Evolutionary conservation across 2,797 vertebrate genomes (phyloP), one percentile per base, ranked within the genome.

Genomic region (Labeo calbasu): DNA sequence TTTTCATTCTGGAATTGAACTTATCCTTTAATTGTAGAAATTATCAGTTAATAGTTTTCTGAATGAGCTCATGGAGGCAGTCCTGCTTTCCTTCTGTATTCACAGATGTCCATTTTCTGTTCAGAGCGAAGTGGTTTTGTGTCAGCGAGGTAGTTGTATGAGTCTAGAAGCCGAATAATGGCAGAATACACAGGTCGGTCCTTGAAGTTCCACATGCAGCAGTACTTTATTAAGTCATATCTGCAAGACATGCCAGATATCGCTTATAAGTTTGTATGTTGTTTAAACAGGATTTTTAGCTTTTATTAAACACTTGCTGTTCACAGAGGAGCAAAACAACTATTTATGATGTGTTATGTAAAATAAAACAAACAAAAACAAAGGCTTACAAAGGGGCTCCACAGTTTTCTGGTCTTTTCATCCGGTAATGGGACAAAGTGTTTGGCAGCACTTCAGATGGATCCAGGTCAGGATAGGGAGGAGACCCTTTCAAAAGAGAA

Each of bases 171-270:
- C 80, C 92, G 93, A 5, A 94, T 89, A 85, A 95, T 81, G 46
- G 91, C 90, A 0, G 92, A 91, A 86, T 93, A 95, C 0, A 88
- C 73, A 0, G 94, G 94, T 8, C 93, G 84, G 71, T 93, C 92
- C 83, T 92, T 92, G 53, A 91, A 93, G 79, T 92, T 91, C 93
- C 94, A 95, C 91, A 94, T 94, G 93, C 94, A 94, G 63, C 94
- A 95, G 68, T 92, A 93, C 83, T 91, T 94, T 93, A 95, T 95
- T 17, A 95, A 86, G 53, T 94, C 92, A n/a, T 92, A 94, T 88
- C 95, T 95, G 79, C 13, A 85, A 77, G 40, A 80, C 36, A 72
- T 73, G 43, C 1, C 21, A n/a, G 9, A 86, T n/a, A 68, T 36
- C 11, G 28, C 28, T 32, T 32, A 32, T 32, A 32, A 19, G 15